Base-by-base conservation (phyloP, 1,140 invertebrate species). In the Drosophila kurseongensis region DNA sequence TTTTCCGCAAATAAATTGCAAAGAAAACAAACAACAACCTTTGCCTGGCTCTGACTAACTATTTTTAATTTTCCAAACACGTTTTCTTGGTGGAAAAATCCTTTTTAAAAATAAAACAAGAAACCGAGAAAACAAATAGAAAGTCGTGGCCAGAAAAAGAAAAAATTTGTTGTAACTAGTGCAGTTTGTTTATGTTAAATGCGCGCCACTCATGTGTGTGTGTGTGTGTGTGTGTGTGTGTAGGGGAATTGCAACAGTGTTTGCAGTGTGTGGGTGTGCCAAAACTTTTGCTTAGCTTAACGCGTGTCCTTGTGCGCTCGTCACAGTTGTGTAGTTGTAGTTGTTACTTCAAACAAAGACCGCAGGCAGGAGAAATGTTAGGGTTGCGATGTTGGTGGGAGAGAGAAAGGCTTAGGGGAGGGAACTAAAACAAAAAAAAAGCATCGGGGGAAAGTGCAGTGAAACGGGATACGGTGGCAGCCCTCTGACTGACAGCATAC, bases 131-230 rank as follows among this genome's bases (percentile, higher is more conserved):
- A 82, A 78, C 65, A 86, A 86, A 78, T 59, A 65, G 55, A 75
- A 78, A 86, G 61, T 81, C 63, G 77, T 84, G 81, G 67, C 56
- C 47, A 75, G 52, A 13, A 44, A 52, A 50, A 55, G 58, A 62
- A 60, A 56, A 77, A 56, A 52, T 41, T 58, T 61, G 45, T 65
- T 71, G 68, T 42, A 77, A 78, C 75, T 81, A 72, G 60, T 63
- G 66, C 63, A 88, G 82, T 86, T 86, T 86, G 82, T 86, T 86
- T 86, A 88, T 88, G 82, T 82, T 86, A 86, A 88, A 86, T 75
- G 79, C 66, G 60, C 57, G 65, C 40, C 52, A 58, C 38, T 60
- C 47, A 60, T 16, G 41, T 61, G 71, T 44, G 45, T 57, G 60
- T 51, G 27, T 38, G 47, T 55, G 58, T 54, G 44, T 51, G 50